Conservation (phyloP, 1,140 invertebrate genomes). For the Nasonia vitripennis region DNA sequence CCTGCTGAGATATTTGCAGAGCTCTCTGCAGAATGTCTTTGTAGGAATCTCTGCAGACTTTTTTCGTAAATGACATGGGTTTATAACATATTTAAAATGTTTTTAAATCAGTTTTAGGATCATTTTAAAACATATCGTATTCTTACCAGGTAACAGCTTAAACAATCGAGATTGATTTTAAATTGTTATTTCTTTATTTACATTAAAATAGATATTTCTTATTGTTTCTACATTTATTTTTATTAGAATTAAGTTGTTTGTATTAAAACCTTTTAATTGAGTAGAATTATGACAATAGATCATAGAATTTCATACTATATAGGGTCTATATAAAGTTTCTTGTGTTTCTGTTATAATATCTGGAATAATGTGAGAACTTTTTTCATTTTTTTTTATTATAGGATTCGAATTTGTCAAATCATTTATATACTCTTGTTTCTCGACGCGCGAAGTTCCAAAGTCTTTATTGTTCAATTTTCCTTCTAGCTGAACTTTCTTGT, state of each 20-base stretch:
- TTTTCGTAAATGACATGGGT: no score
- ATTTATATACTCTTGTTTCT: conserved; percentile 54
- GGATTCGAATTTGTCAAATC: not conserved
- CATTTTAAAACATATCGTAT: no score
- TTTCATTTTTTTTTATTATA: conserved; percentile 63
- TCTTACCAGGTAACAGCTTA: no score
- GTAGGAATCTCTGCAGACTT: no score
- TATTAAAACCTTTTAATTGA: conserved; percentile 15
- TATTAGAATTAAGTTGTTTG: conserved; percentile 3
- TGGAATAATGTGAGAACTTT: conserved; percentile 64
- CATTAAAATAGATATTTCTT: not conserved
- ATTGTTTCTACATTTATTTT: not conserved
- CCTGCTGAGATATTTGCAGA: no score
- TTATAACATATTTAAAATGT: no score
- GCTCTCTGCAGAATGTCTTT: no score
- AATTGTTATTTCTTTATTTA: conserved; percentile 12
- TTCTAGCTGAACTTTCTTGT: conserved; percentile 87
- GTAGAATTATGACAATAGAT: conserved; percentile 1
- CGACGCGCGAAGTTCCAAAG: conserved; percentile 57
- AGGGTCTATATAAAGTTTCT: conserved; percentile 72
- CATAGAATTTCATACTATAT: conserved; percentile 66
- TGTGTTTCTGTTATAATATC: conserved; percentile 67
- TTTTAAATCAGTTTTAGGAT: no score
- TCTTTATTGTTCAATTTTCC: conserved; percentile 80
- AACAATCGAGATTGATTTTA: not conserved